Percentiles rank a stretch among this genome's conserved stretches.
Conservation (phyloP, 2,888 invertebrate species). For the Orgyia antiqua region DNA sequence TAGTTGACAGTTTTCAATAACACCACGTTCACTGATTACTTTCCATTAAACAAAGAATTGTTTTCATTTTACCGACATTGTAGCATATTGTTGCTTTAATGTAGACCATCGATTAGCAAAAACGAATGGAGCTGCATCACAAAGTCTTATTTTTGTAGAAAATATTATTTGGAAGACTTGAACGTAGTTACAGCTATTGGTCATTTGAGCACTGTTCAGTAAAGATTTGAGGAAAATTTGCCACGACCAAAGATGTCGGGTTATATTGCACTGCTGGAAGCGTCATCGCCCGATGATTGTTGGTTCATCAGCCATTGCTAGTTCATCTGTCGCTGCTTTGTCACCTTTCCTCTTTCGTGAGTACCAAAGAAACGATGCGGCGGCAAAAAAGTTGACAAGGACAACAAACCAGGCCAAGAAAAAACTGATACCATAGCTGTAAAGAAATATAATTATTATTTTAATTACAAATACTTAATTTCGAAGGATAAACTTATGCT, state of each 20-base stretch:
- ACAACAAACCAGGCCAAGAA: slow-evolving; percentile 89
- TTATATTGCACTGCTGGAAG: slow-evolving; percentile 29
- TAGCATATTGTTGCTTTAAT: too few species aligned
- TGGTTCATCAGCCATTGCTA: slow-evolving; percentile 91
- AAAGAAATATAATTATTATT: slow-evolving; percentile 10
- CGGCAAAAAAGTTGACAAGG: slow-evolving; percentile 81
- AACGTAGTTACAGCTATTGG: slow-evolving; percentile 59
- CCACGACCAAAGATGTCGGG: slow-evolving; percentile 35
- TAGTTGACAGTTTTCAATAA: too few species aligned
- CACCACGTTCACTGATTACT: too few species aligned
- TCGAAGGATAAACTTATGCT: too few species aligned
- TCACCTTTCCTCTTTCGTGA: slow-evolving; percentile 91
- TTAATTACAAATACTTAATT: too few species aligned
- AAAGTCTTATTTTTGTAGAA: slow-evolving; percentile 28
- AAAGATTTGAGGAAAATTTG: slow-evolving; percentile 53
- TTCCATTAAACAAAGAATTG: too few species aligned
- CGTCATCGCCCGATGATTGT: slow-evolving; percentile 85
- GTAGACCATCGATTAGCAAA: slow-evolving; percentile 3
- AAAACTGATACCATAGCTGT: slow-evolving; percentile 84
- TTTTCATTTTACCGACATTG: too few species aligned
- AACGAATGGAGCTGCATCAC: slow-evolving; percentile 21
- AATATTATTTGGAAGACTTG: slow-evolving; percentile 60
- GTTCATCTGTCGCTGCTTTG: slow-evolving; percentile 88
- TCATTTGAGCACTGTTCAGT: slow-evolving; percentile 75
- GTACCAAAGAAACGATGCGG: slow-evolving; percentile 86